Conservation (phyloP, 2,888 invertebrate genomes). For the Neoaliturus tenellus region DNA sequence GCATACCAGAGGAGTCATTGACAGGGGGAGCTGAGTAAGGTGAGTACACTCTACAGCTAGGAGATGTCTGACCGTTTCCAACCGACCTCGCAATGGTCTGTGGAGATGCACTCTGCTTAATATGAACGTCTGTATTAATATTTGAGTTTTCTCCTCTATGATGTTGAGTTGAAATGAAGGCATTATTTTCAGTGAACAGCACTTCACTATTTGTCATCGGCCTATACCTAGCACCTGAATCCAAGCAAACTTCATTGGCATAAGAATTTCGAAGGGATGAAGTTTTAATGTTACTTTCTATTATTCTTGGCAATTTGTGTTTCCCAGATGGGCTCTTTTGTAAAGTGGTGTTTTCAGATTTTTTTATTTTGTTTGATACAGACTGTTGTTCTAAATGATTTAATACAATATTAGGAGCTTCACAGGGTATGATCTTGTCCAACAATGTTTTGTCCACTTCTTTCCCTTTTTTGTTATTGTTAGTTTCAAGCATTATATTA, state of each 20-base stretch:
- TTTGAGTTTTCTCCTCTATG: neutral
- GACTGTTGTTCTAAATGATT: neutral
- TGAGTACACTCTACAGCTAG: neutral
- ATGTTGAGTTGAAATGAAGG: neutral
- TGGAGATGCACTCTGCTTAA: too few relatives aligned
- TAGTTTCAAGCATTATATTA: neutral
- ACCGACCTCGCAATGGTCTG: neutral
- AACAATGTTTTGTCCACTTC: neutral
- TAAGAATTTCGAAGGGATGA: neutral
- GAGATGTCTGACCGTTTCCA: neutral
- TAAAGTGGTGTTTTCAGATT: too few relatives aligned
- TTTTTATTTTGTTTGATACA: neutral
- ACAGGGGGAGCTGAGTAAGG: neutral
- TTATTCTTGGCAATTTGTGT: neutral
- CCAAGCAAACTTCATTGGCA: neutral
- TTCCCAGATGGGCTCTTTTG: neutral
- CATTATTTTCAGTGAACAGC: neutral
- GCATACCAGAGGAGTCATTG: neutral
- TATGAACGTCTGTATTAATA: too few relatives aligned
- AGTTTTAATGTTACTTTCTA: slow-evolving; percentile 17
- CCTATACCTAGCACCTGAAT: neutral
- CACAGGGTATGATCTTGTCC: neutral
- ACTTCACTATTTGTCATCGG: neutral
- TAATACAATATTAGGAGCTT: neutral
- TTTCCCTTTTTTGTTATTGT: neutral